phyloP scores from a whole-genome alignment of 2,888 invertebrate genomes.

The Synanthedon tipuliformis region DNA sequence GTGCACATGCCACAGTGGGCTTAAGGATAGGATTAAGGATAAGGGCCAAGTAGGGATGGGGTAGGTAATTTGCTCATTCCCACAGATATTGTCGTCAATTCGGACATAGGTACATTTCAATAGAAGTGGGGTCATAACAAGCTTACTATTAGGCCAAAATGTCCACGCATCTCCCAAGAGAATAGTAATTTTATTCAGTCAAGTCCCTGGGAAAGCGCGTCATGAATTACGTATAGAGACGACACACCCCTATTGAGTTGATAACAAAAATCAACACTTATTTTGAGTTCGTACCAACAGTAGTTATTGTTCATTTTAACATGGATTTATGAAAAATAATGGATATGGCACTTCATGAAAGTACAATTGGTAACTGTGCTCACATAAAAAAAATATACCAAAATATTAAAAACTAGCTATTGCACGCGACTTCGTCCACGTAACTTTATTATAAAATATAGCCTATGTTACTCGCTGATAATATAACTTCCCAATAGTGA shows the following conservation, averaged over 20 bases:
- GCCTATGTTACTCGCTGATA: too few relatives aligned
- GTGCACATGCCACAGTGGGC: too few relatives aligned
- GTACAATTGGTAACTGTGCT: too few relatives aligned
- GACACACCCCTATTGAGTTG: conserved; percentile 22
- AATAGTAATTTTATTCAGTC: conserved; percentile 25
- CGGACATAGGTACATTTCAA: neutral
- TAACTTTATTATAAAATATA: too few relatives aligned
- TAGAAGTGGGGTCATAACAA: conserved; percentile 31
- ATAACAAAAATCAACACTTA: conserved; percentile 67
- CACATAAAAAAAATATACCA: too few relatives aligned
- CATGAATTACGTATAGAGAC: conserved; percentile 20
- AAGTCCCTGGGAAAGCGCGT: conserved; percentile 35
- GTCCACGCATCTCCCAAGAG: conserved; percentile 38
- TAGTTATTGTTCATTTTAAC: conserved; percentile 46
- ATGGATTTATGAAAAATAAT: neutral
- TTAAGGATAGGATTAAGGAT: too few relatives aligned
- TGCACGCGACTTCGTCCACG: too few relatives aligned
- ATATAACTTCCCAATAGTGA: too few relatives aligned
- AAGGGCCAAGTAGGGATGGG: too few relatives aligned
- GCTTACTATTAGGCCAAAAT: conserved; percentile 42
- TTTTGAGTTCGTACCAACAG: conserved; percentile 16
- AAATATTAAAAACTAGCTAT: too few relatives aligned
- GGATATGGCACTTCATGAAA: neutral
- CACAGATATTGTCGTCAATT: neutral
- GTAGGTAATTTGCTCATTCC: neutral